Conservation (phyloP, 2,797 vertebrate genomes). For the Emydoidea blandingii region DNA sequence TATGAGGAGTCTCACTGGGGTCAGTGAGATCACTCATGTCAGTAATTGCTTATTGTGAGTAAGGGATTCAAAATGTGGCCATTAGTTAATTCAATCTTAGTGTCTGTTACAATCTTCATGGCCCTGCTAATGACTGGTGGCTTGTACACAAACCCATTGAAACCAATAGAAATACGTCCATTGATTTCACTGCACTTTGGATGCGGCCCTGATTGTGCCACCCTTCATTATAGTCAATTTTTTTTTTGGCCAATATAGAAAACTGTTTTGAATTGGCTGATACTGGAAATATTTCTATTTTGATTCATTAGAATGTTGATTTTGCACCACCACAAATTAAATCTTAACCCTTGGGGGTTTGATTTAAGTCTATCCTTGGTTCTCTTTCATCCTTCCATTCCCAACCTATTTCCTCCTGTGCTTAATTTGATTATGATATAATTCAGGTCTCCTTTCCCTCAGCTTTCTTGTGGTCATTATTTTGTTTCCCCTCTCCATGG, state of each 20-base stretch:
- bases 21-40: not conserved
- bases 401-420: not conserved
- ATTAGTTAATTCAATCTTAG: not conserved
- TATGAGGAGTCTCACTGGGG: not conserved
- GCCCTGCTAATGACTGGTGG: not conserved
- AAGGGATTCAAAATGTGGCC: not conserved
- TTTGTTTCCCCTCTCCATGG: too few species aligned
- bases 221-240: too few species aligned
- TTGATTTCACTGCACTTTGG: not conserved
- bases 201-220: not conserved
- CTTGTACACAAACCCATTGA: not conserved
- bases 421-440: not conserved
- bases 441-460: not conserved
- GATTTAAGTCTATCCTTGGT: not conserved
- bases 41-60: not conserved
- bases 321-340: not conserved
- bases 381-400: not conserved
- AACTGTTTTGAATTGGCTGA: not conserved
- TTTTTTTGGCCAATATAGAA: too few species aligned
- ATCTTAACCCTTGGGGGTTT: too few species aligned
- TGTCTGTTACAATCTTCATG: not conserved
- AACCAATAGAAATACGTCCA: not conserved
- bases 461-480: not conserved
- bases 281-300: fast-evolving
- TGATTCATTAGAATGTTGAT: not conserved